Conservation (phyloP, 2,888 invertebrate species). For the Synanthedon formicaeformis region DNA sequence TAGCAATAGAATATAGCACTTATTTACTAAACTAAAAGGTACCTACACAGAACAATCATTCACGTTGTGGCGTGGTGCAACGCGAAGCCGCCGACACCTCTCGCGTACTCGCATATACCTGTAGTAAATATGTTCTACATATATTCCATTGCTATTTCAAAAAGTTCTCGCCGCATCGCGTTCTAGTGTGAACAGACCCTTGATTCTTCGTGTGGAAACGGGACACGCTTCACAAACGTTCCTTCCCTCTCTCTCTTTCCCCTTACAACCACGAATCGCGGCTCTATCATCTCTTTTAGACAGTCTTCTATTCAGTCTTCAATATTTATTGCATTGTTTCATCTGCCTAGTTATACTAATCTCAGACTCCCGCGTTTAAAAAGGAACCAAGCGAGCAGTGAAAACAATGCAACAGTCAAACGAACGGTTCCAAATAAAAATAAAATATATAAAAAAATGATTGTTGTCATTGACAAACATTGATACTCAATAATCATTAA, state of each 20-base stretch:
- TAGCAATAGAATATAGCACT: too few species aligned
- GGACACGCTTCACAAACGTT: background rate
- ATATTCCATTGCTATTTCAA: too few species aligned
- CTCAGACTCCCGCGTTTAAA: slow-evolving; percentile 29
- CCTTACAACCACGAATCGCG: background rate
- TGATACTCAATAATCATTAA: slow-evolving; percentile 23
- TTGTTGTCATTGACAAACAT: background rate
- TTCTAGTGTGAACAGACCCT: too few species aligned
- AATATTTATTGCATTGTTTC: slow-evolving; percentile 67
- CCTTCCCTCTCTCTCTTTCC: background rate
- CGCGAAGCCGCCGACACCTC: too few species aligned
- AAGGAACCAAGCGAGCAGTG: slow-evolving; percentile 26
- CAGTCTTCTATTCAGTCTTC: slow-evolving; percentile 70
- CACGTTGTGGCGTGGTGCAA: too few species aligned
- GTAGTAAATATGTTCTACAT: too few species aligned
- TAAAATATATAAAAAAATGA: background rate
- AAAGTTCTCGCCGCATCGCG: too few species aligned
- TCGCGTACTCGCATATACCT: too few species aligned
- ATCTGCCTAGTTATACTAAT: slow-evolving; percentile 16
- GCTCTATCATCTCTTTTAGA: slow-evolving; percentile 40
- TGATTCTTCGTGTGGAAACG: background rate
- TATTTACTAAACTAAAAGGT: too few species aligned
- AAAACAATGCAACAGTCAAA: slow-evolving; percentile 4
- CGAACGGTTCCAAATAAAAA: background rate
- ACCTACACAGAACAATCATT: too few species aligned